Conservation (phyloP, 2,797 vertebrate genomes). For the Orientallactaga sibirica region DNA sequence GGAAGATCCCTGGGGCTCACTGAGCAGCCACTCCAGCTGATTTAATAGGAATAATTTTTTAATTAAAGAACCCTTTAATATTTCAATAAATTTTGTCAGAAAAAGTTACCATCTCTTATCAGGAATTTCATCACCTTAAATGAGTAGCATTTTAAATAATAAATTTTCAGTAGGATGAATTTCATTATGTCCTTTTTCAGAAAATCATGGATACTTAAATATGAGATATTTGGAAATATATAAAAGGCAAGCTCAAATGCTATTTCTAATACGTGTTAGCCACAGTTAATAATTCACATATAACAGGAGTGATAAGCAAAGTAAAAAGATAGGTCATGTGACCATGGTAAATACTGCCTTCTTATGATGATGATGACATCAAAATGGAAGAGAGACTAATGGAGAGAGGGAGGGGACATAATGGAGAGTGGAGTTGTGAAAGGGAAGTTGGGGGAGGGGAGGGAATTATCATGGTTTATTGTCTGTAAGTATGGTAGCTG, state of each 20-base stretch:
- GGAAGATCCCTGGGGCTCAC: no score
- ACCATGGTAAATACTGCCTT: not conserved
- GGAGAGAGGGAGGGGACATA: no score
- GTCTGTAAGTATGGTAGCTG: no score
- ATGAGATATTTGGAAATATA: slow-evolving; percentile 21
- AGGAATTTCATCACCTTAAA: not conserved
- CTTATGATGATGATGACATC: not conserved
- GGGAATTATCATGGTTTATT: no score
- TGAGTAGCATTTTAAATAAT: slow-evolving; percentile 4
- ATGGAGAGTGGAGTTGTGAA: no score
- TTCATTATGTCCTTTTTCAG: not conserved
- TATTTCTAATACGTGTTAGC: not conserved
- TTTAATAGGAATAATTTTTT: not conserved
- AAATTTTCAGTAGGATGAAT: not conserved
- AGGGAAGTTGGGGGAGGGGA: no score
- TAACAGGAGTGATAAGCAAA: not conserved
- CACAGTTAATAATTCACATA: slow-evolving; percentile 5
- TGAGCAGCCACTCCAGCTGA: no score
- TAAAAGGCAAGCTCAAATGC: not conserved
- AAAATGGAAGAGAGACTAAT: not conserved
- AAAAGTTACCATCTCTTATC: not conserved
- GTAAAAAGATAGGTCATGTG: not conserved
- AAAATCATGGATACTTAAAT: not conserved
- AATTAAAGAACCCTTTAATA: not conserved
- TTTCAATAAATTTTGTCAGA: not conserved